Percentiles rank a stretch among this genome's conserved stretches.
Conservation (phyloP, 35 echinoderm and acorn worm genomes). For the Heliocidaris tuberculata region DNA sequence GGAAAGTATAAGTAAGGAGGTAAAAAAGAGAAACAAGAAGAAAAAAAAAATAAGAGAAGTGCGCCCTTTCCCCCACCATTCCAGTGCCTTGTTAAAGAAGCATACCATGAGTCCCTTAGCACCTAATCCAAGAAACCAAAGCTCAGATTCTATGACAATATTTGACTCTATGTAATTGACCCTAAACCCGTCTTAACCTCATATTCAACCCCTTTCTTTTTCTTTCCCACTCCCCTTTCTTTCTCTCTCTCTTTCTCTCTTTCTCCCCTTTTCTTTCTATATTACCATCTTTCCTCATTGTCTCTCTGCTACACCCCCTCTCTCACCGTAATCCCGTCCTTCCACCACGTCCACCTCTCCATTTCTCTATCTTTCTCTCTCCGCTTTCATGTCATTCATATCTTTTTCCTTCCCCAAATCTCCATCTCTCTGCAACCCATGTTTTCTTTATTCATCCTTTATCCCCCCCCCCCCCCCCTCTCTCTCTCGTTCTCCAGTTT, state of each 20-base stretch:
- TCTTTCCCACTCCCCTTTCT: not conserved
- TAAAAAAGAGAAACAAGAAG: not conserved
- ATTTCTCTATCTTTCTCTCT: not conserved
- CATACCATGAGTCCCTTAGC: not conserved
- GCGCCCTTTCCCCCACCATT: not conserved
- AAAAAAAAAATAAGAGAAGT: not conserved
- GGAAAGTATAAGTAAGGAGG: not conserved
- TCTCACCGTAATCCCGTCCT: not conserved
- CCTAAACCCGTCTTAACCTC: not conserved
- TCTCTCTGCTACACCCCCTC: not conserved
- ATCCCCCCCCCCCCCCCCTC: not conserved
- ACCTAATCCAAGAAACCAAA: not conserved
- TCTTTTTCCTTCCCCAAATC: not conserved
- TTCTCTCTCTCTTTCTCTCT: not conserved
- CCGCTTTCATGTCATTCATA: not conserved
- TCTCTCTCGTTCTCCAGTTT: not conserved
- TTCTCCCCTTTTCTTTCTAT: too few species aligned
- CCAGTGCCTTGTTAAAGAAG: not conserved
- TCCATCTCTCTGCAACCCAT: not conserved
- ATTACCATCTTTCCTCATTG: not conserved
- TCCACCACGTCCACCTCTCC: not conserved
- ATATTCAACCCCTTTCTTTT: not conserved
- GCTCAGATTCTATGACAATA: not conserved
- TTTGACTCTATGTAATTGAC: constrained; percentile 4
- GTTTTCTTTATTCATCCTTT: not conserved